Evolutionary conservation across 2,888 invertebrate species (phyloP).

Genomic region (Petrolisthes manimaculis): DNA sequence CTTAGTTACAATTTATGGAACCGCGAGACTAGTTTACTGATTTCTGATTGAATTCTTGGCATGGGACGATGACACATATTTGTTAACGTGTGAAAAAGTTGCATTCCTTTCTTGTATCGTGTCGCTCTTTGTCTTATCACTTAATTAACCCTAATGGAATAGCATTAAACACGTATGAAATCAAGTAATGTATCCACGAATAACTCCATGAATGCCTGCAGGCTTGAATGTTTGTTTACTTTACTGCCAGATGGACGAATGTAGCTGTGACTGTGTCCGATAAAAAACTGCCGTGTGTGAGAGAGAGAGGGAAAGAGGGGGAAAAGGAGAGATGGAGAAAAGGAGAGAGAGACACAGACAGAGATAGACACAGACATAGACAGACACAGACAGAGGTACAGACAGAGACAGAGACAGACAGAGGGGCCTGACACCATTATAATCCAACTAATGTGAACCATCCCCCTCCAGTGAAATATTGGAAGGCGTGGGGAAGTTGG

Average conservation of each 20-base stretch:
- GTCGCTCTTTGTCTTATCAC: no score
- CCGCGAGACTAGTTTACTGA: no score
- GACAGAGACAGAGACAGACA: background rate
- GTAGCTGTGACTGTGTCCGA: conserved; percentile 9
- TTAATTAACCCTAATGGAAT: no score
- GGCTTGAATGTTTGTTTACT: no score
- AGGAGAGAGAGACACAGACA: background rate
- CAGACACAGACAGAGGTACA: background rate
- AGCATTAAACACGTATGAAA: no score
- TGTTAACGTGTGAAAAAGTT: no score
- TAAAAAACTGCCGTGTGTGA: background rate
- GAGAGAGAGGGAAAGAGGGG: conserved; percentile 10
- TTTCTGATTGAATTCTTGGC: no score
- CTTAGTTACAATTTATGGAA: no score
- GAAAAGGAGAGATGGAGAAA: background rate
- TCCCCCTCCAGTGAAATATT: background rate
- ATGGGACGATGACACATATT: no score
- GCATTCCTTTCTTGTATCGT: no score
- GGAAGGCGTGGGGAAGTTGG: background rate
- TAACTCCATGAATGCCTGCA: no score
- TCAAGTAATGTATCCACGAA: no score
- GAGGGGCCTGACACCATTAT: background rate
- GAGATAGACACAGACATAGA: background rate
- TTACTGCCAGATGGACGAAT: background rate
- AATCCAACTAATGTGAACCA: background rate